These are phyloP conservation scores for Nestor notabilis DNA, from an alignment of 2,113 vertebrate genomes.

Conservation along the genomic window DNA sequence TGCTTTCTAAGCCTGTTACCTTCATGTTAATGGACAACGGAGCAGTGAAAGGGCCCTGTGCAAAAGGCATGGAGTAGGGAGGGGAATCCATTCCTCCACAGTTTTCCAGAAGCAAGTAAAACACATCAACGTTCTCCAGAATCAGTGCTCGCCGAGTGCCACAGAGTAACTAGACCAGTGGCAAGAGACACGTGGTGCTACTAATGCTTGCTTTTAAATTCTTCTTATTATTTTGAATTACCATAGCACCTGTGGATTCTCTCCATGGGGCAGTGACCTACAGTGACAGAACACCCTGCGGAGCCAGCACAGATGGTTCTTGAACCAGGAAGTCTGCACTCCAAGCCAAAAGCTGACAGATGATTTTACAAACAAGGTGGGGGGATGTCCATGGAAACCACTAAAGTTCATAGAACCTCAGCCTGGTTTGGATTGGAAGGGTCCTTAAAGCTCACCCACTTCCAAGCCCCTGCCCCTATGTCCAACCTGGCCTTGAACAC, in stretches of 20 bases:
- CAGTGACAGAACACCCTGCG: background rate
- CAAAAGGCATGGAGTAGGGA: background rate
- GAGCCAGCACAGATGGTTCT: background rate
- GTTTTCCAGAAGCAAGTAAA: background rate
- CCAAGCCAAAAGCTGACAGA: background rate
- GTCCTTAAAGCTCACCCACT: background rate
- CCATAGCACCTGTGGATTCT: background rate
- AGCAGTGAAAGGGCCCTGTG: background rate
- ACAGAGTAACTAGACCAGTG: background rate
- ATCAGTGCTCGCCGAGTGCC: background rate
- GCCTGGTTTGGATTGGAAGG: background rate
- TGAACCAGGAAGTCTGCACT: background rate
- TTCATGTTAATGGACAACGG: background rate
- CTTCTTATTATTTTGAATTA: background rate
- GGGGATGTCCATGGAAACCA: background rate
- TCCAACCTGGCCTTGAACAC: background rate
- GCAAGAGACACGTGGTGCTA: background rate
- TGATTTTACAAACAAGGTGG: background rate
- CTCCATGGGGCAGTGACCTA: background rate
- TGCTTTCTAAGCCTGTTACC: background rate
- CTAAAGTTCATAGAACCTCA: background rate
- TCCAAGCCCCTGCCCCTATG: background rate
- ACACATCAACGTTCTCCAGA: background rate
- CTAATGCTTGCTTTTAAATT: background rate
- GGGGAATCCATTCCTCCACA: background rate